A percentile compares a stretch with the other conserved stretches of the same genome.
Evolutionary conservation across 2,888 invertebrate genomes (phyloP).

Genomic region (Cosmopolites sordidus): DNA sequence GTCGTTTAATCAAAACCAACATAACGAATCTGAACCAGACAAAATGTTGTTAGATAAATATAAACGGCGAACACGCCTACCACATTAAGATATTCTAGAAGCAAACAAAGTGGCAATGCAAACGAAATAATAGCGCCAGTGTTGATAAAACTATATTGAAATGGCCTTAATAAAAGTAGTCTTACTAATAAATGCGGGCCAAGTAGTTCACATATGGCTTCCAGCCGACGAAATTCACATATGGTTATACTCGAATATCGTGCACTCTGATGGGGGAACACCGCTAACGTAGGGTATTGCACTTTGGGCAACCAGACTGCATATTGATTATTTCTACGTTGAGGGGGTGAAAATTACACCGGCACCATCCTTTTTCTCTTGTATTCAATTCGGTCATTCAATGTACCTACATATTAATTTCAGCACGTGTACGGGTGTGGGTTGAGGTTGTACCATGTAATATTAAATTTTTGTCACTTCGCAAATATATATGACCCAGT

Average conservation of each 20-base stretch:
- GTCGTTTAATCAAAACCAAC: no score
- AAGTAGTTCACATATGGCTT: conserved; percentile 15
- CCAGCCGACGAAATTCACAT: conserved; percentile 18
- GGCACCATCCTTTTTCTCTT: conserved; percentile 23
- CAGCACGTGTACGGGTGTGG: conserved; percentile 25
- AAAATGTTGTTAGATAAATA: no score
- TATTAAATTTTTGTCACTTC: neutral
- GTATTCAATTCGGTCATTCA: conserved; percentile 18
- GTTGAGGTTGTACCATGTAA: conserved; percentile 17
- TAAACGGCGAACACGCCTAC: no score
- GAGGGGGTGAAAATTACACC: conserved; percentile 28
- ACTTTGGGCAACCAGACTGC: conserved; percentile 23
- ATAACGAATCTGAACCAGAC: no score
- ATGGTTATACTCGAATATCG: conserved; percentile 22
- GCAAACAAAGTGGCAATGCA: no score
- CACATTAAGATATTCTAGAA: no score
- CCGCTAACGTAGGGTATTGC: conserved; percentile 19
- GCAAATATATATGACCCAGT: no score
- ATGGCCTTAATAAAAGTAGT: neutral
- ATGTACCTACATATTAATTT: conserved; percentile 16
- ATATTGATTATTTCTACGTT: conserved; percentile 19
- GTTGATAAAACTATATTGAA: neutral
- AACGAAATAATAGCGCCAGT: no score
- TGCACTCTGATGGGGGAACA: conserved; percentile 20
- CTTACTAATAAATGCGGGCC: conserved; percentile 1